Conservation (phyloP, 2,888 invertebrate species). For the Drosophila phalerata region DNA sequence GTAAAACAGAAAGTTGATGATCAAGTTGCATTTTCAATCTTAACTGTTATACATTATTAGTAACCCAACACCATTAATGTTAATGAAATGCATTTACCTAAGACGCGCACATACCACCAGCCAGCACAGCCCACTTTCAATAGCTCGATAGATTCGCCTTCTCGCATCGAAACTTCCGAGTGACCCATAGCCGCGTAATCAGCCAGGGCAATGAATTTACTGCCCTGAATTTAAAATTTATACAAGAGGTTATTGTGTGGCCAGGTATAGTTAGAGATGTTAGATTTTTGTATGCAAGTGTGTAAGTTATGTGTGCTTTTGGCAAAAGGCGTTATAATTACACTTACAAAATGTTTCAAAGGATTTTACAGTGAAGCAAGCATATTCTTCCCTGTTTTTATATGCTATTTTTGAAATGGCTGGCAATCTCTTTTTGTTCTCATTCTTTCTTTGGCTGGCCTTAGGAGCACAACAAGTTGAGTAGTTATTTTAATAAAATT, state of each 20-base stretch:
- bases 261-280: neutral
- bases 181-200: conserved; percentile 97
- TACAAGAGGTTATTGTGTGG: conserved; percentile 43
- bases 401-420: neutral
- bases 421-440: neutral
- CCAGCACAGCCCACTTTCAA: conserved; percentile 97
- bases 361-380: neutral
- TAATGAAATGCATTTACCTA: conserved; percentile 87
- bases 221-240: conserved; percentile 87
- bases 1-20: neutral
- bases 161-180: conserved; percentile 95
- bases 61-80: neutral
- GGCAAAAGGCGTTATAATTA: neutral
- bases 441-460: neutral
- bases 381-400: neutral
- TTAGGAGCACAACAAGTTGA: neutral
- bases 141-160: conserved; percentile 95
- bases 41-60: neutral
- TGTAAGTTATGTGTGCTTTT: neutral
- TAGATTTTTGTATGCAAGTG: conserved; percentile 1
- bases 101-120: conserved; percentile 97
- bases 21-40: neutral
- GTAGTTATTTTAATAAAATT: neutral
- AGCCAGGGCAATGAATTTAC: conserved; percentile 94
- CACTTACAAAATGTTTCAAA: neutral